These are phyloP conservation scores for Plagodis dolabraria DNA, from an alignment of 2,888 invertebrate species.

Conservation along the genomic window DNA sequence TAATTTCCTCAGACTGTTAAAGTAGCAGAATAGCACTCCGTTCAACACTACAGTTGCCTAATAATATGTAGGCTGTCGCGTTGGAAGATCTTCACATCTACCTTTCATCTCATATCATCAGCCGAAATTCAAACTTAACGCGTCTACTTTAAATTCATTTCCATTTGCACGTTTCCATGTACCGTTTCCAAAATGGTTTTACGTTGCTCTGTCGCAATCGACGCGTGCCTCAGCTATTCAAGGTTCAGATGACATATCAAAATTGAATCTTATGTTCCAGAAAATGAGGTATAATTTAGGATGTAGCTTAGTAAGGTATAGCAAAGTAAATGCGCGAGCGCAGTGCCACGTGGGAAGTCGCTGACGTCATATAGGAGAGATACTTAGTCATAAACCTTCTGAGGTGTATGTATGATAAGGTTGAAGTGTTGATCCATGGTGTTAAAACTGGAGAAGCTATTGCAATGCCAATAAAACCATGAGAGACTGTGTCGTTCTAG, in stretches of 20 bases:
- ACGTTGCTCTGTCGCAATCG: slow-evolving; percentile 68
- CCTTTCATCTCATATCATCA: slow-evolving; percentile 37
- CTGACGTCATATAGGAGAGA: slow-evolving; percentile 61
- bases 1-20: no score
- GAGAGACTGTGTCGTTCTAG: no score
- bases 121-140: slow-evolving; percentile 45
- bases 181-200: slow-evolving; percentile 62
- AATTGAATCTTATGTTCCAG: slow-evolving; percentile 45
- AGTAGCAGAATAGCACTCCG: background rate
- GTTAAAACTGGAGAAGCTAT: background rate
- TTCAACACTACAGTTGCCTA: slow-evolving; percentile 67
- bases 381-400: slow-evolving; percentile 39
- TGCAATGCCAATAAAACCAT: no score
- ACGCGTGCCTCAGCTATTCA: slow-evolving; percentile 64
- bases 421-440: background rate
- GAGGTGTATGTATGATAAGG: slow-evolving; percentile 7
- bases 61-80: slow-evolving; percentile 72
- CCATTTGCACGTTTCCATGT: slow-evolving; percentile 37
- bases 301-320: slow-evolving; percentile 20
- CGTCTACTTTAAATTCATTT: slow-evolving; percentile 27
- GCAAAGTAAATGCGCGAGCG: slow-evolving; percentile 36
- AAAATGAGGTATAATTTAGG: slow-evolving; percentile 38
- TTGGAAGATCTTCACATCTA: slow-evolving; percentile 61
- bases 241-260: slow-evolving; percentile 29
- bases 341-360: slow-evolving; percentile 61